Evolutionary conservation across 2,113 vertebrate genomes (phyloP), one percentile per base, ranked within the genome.

Genomic region (Ranitomeya variabilis): DNA sequence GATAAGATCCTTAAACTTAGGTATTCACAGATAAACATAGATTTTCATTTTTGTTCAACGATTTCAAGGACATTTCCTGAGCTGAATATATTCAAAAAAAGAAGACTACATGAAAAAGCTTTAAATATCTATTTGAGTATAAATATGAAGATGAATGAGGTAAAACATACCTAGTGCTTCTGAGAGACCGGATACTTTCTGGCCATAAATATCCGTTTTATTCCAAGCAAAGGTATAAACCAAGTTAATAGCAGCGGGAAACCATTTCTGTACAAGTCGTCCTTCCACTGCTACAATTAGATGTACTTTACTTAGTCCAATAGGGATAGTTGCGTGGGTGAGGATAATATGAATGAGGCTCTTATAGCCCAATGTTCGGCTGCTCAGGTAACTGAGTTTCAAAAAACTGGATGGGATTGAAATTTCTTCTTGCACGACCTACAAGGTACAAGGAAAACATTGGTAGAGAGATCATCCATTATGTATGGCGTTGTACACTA

Each of bases 171-270:
- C 98, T 79, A 96, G 95, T 73, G 97, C 97, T 86, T 97, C 95
- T 21, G 97, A 96, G 83, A 99, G 95, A 54, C 98, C 98, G 89
- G 95, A 97, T 90, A 99, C 98, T 87, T 97, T 97, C 93, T 99
- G 98, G 85, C 98, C 97, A 54, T 99, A 99, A 86, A 99, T 96
- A 90, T 99, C 98, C 0, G 98, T 99, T 93, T 99, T 99, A 91
- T 99, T 99, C 98, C 98, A 99, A 90, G 97, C 95, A 92, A 98
- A 96, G 0, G 96, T 95, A 90, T 99, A 97, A 83, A 98, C 94
- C 86, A 99, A 95, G 90, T 97, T 96, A n/a, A 97, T 92, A 87
- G 96, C 95, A 37, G 97, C 97, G 51, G 97, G 97, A 93, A 99
- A 99, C 96, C 97, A 99, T 69, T 97, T 98, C 93, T 97, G 97